phyloP scores from a whole-genome alignment of 2,888 invertebrate species.

The Deilephila elpenor region DNA sequence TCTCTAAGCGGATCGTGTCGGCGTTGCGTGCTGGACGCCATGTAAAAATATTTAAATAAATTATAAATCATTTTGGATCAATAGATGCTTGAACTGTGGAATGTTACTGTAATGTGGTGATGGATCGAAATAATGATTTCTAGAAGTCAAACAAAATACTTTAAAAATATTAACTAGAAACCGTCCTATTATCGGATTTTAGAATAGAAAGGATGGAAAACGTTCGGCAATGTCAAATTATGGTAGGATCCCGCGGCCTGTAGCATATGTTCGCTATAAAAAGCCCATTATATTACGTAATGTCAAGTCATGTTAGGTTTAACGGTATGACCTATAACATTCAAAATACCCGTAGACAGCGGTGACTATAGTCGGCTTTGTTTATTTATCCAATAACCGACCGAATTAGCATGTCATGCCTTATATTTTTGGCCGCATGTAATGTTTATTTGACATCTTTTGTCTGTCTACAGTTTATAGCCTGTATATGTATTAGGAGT shows the following conservation, averaged over 20 bases:
- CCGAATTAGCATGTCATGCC: not conserved
- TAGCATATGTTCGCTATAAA: too few relatives aligned
- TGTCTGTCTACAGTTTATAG: not conserved
- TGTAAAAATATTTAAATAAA: slow-evolving; percentile 14
- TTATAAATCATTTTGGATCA: slow-evolving; percentile 6
- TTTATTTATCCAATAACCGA: not conserved
- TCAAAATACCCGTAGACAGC: too few relatives aligned
- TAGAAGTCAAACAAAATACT: too few relatives aligned
- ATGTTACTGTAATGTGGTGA: not conserved
- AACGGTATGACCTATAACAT: too few relatives aligned
- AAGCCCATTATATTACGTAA: too few relatives aligned
- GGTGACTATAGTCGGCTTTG: too few relatives aligned
- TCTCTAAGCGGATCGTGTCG: slow-evolving; percentile 6
- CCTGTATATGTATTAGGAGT: not conserved
- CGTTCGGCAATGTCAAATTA: too few relatives aligned
- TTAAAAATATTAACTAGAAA: too few relatives aligned
- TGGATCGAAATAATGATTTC: not conserved
- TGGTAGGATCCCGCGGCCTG: too few relatives aligned
- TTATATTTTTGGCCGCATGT: not conserved
- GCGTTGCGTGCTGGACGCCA: slow-evolving; percentile 6
- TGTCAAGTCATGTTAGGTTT: too few relatives aligned
- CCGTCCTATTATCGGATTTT: too few relatives aligned
- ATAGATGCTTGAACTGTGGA: slow-evolving; percentile 9
- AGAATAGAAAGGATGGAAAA: too few relatives aligned
- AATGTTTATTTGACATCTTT: not conserved